Evolutionary conservation across 2,113 vertebrate species (phyloP), one percentile per base, ranked within the genome.

Genomic region (Ranitomeya imitator): DNA sequence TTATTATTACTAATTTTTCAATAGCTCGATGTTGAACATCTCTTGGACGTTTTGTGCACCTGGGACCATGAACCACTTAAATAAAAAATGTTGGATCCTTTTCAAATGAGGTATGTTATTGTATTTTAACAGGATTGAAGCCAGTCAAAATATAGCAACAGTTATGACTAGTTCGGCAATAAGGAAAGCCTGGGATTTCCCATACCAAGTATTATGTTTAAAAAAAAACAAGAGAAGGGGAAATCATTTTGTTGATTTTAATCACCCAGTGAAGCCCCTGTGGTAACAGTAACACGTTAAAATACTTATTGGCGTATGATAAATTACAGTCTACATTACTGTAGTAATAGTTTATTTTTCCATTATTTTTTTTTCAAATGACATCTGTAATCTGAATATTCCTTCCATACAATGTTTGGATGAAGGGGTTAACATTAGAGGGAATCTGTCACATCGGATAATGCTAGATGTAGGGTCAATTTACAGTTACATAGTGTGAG

Each of bases 101-200:
- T 83, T 69, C 45, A 23, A 65, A 54, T 83, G 81, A 83, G 81
- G 81, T 83, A 83, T 83, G 45, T 82, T 82, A 83, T 67, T 83
- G 60, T 65, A 67, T 83, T 83, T 83, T 83, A 83, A 51, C 81
- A 83, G 81, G 81, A 61, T 31, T 82, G 79, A 63, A 15, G 79
- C 79, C 79, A 82, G 79, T 63, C 79, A 82, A 82, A 82, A 82
- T 82, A 83, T 23, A 52, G 80, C 18, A 52, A 83, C 31, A 83
- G 80, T 67, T 83, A 83, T 83, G 80, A 65, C 80, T 83, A 65
- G 31, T n/a, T 65, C 5, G 23, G 80, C 80, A 65, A 52, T 65
- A 83, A 51, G 60, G 80, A 83, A 83, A 65, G 59, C 80, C 61
- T 83, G 37, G 80, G 80, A 83, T 65, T 83, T 83, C 80, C 80